Percentiles rank a stretch among this genome's conserved stretches.
Evolutionary conservation across 2,888 invertebrate species (phyloP).

Genomic region (Leptopilina myrica): DNA sequence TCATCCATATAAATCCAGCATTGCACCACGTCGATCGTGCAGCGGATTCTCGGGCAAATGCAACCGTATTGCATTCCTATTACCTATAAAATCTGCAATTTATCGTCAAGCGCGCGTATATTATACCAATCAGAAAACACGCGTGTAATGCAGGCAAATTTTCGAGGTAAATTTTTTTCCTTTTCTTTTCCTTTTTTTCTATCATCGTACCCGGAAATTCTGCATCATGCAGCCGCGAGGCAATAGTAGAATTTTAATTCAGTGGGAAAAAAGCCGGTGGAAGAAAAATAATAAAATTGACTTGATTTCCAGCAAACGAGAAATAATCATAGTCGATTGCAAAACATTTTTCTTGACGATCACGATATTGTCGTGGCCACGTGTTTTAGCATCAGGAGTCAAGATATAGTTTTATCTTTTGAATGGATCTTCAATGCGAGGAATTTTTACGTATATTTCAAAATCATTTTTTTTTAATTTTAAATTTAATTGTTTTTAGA

Average conservation of each 20-base stretch:
- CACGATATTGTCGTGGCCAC: slow-evolving; percentile 3
- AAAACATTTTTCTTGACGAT: slow-evolving; percentile 9
- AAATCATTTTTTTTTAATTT: too few species aligned
- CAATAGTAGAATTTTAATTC: slow-evolving; percentile 28
- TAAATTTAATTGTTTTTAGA: too few species aligned
- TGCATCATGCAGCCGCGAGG: slow-evolving; percentile 12
- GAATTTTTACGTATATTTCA: too few species aligned
- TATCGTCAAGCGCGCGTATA: background rate
- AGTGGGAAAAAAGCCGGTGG: background rate
- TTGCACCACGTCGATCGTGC: slow-evolving; percentile 14
- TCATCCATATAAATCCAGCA: background rate
- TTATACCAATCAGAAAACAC: background rate
- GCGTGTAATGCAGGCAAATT: slow-evolving; percentile 19
- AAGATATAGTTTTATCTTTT: background rate
- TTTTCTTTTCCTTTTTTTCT: background rate
- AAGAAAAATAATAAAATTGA: background rate
- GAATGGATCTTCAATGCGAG: slow-evolving; percentile 8
- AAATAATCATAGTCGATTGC: slow-evolving; percentile 23
- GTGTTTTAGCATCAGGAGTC: background rate
- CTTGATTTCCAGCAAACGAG: slow-evolving; percentile 21
- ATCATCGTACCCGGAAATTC: background rate
- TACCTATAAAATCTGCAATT: slow-evolving; percentile 11
- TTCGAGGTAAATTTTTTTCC: background rate
- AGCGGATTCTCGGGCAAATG: slow-evolving; percentile 25
- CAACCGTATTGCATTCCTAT: slow-evolving; percentile 14